Conservation (phyloP, 2,113 vertebrate genomes). For the Anguilla rostrata region DNA sequence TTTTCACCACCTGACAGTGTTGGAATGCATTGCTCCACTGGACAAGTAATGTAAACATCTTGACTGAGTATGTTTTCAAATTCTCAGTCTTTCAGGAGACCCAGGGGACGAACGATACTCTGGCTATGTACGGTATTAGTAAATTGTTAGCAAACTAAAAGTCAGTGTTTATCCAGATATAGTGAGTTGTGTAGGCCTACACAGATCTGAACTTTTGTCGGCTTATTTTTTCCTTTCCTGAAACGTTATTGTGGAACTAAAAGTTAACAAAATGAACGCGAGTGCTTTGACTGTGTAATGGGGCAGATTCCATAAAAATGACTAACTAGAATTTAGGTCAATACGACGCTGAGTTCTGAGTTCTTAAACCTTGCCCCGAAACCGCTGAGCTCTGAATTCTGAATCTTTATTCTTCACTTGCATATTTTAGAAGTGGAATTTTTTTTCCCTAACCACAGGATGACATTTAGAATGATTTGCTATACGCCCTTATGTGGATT, state of each 20-base stretch:
- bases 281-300: not conserved
- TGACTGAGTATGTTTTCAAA: not conserved
- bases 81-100: not conserved
- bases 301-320: not conserved
- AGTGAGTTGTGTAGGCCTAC: too few species aligned
- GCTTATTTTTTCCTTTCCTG: too few species aligned
- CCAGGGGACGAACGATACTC: not conserved
- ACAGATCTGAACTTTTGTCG: too few species aligned
- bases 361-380: not conserved
- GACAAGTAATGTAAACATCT: constrained; percentile 2
- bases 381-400: not conserved
- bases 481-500: not conserved
- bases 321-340: not conserved
- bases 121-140: not conserved
- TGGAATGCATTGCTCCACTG: not conserved
- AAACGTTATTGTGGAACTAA: too few species aligned
- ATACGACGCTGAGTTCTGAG: not conserved
- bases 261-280: not conserved
- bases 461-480: constrained; percentile 10
- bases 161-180: too few species aligned
- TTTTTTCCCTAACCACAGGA: constrained; percentile 11
- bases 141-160: not conserved
- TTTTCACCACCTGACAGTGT: not conserved
- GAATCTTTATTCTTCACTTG: not conserved
- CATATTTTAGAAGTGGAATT: not conserved